phyloP scores from a whole-genome alignment of 2,113 vertebrate species.

The Saccopteryx bilineata region DNA sequence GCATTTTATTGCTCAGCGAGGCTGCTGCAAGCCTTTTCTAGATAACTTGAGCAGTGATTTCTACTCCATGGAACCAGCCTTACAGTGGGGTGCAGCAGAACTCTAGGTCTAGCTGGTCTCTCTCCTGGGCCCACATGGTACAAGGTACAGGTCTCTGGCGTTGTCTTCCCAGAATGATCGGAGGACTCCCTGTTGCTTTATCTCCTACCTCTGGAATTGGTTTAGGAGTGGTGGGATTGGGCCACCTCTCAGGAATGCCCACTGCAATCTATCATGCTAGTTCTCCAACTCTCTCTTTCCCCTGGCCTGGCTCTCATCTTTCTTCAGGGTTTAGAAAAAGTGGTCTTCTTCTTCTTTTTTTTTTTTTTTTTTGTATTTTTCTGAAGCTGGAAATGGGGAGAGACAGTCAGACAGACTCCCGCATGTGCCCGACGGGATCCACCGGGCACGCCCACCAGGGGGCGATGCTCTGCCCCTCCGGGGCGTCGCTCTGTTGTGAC shows the following conservation, averaged over 20 bases:
- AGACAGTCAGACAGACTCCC: too few species aligned
- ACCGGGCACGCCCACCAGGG: too few species aligned
- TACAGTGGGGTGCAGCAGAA: not conserved
- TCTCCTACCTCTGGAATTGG: not conserved
- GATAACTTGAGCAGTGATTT: not conserved
- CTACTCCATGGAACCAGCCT: not conserved
- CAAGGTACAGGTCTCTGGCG: not conserved
- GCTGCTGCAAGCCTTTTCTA: not conserved
- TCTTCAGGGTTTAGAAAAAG: slow-evolving; percentile 15
- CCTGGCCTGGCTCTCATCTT: not conserved
- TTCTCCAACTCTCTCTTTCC: not conserved
- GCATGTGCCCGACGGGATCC: too few species aligned
- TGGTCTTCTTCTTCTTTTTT: not conserved
- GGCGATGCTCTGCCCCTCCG: too few species aligned
- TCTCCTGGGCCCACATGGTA: not conserved
- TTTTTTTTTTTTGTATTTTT: too few species aligned
- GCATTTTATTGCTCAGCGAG: not conserved
- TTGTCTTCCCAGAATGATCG: not conserved
- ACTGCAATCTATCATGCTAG: not conserved
- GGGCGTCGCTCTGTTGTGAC: too few species aligned
- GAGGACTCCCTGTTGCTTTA: not conserved
- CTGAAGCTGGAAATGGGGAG: too few species aligned
- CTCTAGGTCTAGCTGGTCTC: not conserved
- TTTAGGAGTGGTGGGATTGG: not conserved
- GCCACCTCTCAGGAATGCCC: not conserved